Percentiles rank a stretch among this genome's conserved stretches.
Conservation (phyloP, 2,113 vertebrate genomes). For the Rhineura floridana region DNA sequence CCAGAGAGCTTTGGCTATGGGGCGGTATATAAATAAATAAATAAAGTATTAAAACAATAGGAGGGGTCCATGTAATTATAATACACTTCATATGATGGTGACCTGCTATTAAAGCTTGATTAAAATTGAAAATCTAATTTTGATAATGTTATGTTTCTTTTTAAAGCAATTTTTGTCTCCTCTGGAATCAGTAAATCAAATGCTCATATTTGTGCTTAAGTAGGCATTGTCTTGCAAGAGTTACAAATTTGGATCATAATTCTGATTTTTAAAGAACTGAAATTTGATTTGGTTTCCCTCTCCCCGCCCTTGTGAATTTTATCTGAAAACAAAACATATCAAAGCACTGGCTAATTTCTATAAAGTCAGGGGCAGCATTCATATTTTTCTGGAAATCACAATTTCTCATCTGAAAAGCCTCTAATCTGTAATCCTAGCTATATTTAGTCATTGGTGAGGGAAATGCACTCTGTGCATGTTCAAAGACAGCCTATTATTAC, state of each 20-base stretch:
- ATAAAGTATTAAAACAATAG: neutral
- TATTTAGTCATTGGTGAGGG: neutral
- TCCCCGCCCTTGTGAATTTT: neutral
- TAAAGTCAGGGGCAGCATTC: neutral
- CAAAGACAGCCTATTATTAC: neutral
- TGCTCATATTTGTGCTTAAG: neutral
- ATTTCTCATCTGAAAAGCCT: neutral
- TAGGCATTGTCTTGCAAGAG: neutral
- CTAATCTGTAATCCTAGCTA: neutral
- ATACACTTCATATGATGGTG: neutral
- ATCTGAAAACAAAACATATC: neutral
- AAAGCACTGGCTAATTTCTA: neutral
- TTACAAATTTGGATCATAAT: neutral
- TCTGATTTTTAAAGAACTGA: neutral
- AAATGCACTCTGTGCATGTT: neutral
- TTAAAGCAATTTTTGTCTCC: neutral
- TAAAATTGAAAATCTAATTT: neutral
- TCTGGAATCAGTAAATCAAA: neutral
- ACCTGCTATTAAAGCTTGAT: neutral
- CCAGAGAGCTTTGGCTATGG: too few species aligned
- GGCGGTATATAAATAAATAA: too few species aligned
- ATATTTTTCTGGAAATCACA: too few species aligned
- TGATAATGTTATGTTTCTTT: neutral
- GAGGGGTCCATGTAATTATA: neutral
- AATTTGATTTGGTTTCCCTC: neutral